Conservation (phyloP, 30 jellyfish, hydroid and myxozoan genomes). For the Cassiopea xamachana region DNA sequence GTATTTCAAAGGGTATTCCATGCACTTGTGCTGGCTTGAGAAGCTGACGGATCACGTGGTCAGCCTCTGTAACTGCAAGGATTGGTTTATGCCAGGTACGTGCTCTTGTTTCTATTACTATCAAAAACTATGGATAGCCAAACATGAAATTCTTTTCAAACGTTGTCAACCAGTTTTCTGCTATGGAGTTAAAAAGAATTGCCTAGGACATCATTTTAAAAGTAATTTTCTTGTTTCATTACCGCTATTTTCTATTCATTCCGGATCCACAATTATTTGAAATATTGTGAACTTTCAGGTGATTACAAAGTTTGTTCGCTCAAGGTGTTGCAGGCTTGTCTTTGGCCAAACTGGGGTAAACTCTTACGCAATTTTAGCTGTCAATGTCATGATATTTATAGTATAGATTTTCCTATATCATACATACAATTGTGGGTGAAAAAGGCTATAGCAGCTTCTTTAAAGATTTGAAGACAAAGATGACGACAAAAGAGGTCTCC, state of each 20-base stretch:
- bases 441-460: no score
- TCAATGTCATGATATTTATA: neutral
- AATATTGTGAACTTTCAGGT: conserved; percentile 15
- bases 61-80: conserved; percentile 77
- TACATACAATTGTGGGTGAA: no score
- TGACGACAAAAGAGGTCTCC: no score
- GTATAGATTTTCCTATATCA: no score
- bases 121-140: neutral
- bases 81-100: conserved; percentile 89
- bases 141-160: no score
- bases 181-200: neutral
- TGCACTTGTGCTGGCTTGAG: conserved; percentile 89
- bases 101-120: neutral
- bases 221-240: no score
- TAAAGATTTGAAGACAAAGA: no score
- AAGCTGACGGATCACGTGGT: conserved; percentile 77
- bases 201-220: no score
- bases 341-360: conserved; percentile 92
- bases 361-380: neutral
- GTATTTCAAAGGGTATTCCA: conserved; percentile 79
- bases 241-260: no score
- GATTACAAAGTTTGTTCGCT: conserved; percentile 77
- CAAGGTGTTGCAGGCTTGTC: conserved; percentile 60
- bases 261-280: neutral
- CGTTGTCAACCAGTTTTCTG: neutral